These are phyloP conservation scores for Cheilinus undulatus DNA, from an alignment of 2,113 vertebrate species.

Conservation along the genomic window DNA sequence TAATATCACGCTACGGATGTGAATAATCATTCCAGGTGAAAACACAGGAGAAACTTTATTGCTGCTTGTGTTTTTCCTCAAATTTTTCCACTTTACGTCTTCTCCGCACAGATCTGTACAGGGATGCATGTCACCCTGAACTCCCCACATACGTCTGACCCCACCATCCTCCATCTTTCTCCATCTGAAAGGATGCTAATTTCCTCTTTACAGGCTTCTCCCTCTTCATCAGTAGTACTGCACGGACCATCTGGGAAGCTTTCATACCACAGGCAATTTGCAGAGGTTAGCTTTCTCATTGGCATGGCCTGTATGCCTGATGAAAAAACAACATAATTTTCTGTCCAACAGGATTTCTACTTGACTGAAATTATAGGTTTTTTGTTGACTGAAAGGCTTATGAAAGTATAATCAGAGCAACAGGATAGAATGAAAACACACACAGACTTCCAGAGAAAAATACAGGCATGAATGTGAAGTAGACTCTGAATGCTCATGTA, in stretches of 20 bases:
- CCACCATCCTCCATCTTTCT: conserved; percentile 21
- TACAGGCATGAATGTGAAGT: background rate
- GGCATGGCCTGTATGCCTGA: conserved; percentile 41
- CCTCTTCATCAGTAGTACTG: conserved; percentile 41
- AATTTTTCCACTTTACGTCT: no score
- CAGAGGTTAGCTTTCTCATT: conserved; percentile 48
- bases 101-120: background rate
- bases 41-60: no score
- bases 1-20: no score
- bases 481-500: background rate
- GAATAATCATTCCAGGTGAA: no score
- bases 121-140: conserved; percentile 10
- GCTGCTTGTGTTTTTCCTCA: no score
- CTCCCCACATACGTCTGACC: conserved; percentile 32
- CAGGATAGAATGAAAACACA: conserved; percentile 12
- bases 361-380: conserved; percentile 52
- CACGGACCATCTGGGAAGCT: conserved; percentile 54
- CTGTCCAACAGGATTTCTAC: conserved; percentile 49
- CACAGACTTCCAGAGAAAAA: background rate
- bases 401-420: conserved; percentile 41
- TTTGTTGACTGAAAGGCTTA: conserved; percentile 32
- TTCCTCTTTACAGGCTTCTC: conserved; percentile 35
- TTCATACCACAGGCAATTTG: conserved; percentile 56
- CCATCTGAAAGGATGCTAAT: conserved; percentile 50
- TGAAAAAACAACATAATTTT: conserved; percentile 44